Conservation (phyloP, 2,797 vertebrate genomes). For the Aplochiton taeniatus region DNA sequence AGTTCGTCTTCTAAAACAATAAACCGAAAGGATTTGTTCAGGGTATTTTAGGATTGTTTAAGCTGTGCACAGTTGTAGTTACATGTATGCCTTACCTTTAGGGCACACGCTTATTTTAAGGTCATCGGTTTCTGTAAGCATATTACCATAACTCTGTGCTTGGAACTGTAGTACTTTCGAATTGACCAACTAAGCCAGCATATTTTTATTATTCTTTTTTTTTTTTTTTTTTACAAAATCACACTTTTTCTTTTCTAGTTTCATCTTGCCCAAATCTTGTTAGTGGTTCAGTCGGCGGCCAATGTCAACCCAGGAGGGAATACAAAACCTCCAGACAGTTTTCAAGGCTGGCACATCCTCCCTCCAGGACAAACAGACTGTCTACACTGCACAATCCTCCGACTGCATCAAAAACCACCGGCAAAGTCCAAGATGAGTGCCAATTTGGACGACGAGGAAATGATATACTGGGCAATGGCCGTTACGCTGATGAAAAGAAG, state of each 20-base stretch:
- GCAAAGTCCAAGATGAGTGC: constrained; percentile 79
- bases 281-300: too few species aligned
- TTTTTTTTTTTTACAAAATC: too few species aligned
- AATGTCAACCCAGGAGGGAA: background rate
- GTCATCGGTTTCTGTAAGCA: too few species aligned
- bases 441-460: constrained; percentile 89
- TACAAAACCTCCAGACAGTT: constrained; percentile 1
- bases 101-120: too few species aligned
- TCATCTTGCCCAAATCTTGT: too few species aligned
- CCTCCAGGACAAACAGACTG: constrained; percentile 38
- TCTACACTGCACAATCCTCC: constrained; percentile 42
- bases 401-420: constrained; percentile 47
- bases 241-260: too few species aligned
- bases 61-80: background rate
- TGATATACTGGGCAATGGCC: constrained; percentile 76
- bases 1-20: constrained; percentile 11
- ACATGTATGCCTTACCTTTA: background rate
- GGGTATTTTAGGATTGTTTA: constrained; percentile 8
- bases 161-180: too few species aligned
- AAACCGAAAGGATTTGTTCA: constrained; percentile 18
- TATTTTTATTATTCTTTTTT: too few species aligned
- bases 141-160: too few species aligned
- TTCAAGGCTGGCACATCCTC: background rate
- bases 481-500: constrained; percentile 72
- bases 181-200: too few species aligned